These are phyloP conservation scores for Aphelenchoides avenae DNA, from an alignment of 1,140 invertebrate species.

Conservation along the genomic window DNA sequence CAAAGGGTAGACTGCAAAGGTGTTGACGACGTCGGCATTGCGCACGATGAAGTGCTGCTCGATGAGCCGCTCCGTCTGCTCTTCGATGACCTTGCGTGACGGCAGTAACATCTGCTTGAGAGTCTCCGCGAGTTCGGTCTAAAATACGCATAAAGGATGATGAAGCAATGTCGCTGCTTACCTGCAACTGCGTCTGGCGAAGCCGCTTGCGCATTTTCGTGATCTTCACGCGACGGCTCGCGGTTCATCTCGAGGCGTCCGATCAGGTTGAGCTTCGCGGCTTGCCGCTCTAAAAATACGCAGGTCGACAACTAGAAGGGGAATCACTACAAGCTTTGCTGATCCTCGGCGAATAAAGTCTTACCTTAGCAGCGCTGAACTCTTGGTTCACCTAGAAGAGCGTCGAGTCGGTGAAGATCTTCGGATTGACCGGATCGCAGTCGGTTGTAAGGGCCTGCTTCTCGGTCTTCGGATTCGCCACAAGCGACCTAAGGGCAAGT, in stretches of 20 bases:
- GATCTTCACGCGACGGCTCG: constrained; percentile 73
- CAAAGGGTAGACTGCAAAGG: constrained; percentile 43
- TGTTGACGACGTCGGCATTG: constrained; percentile 39
- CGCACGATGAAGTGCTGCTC: constrained; percentile 95
- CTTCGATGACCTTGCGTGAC: constrained; percentile 98
- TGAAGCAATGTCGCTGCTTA: background rate
- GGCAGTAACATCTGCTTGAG: constrained; percentile 98
- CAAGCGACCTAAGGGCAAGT: constrained; percentile 28
- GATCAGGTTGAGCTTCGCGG: constrained; percentile 41
- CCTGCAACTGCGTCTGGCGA: constrained; percentile 69
- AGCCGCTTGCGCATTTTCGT: constrained; percentile 77
- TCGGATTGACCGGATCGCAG: constrained; percentile 20
- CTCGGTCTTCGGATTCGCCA: constrained; percentile 34
- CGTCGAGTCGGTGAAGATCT: constrained; percentile 34
- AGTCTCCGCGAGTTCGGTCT: constrained; percentile 93
- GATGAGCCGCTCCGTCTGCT: constrained; percentile 97
- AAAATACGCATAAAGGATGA: constrained; percentile 63
- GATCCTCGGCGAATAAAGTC: too few relatives aligned
- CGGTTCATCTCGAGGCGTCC: constrained; percentile 34
- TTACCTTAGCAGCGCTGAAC: constrained; percentile 38
- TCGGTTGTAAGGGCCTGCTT: constrained; percentile 40
- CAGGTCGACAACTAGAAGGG: background rate
- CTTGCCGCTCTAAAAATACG: constrained; percentile 59
- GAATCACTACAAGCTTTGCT: background rate
- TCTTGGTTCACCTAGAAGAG: constrained; percentile 47